Base-by-base conservation (phyloP, 2,888 invertebrate species). In the Syrphus vitripennis region DNA sequence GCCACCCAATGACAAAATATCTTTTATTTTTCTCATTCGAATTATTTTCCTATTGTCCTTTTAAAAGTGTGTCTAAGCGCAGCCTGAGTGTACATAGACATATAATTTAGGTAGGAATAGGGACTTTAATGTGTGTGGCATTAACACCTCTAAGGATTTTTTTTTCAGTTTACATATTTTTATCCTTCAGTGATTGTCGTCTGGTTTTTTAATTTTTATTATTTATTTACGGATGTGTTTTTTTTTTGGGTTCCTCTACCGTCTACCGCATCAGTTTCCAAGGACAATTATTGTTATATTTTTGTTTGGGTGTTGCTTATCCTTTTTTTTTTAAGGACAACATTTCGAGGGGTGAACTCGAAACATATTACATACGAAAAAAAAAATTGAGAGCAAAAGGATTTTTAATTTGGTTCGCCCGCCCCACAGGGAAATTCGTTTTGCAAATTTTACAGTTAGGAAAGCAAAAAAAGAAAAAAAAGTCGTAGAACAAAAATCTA, bases 1-100 rank as follows among this genome's bases (percentile, higher is more conserved):
- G 88, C 80, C 88, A 88, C 87, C 89, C 87, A 88, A 88, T 87
- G 88, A 88, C 87, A 76, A 88, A 80, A 75, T 69, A 83, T 77
- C 74, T 61, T 59, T 78, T 53, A n/a, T n/a, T n/a, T n/a, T n/a
- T n/a, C n/a, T n/a, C n/a, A n/a, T 82, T 81, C 16, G 34, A 45
- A 55, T 61, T 69, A 42, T 42, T 65, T 70, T 63, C n/a, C 70
- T 53, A 65, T 72, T 48, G 63, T 63, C 6, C 34, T 10, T 26
- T 72, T 63, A 19, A 37, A 70, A 45, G 69, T 70, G 75, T 65
- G 76, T 42, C 65, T 16, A 19, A 19, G 29, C 50, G 29, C 45
- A 19, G 24, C 34, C 40, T 53, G n/a, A 29, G 69, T 42, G 26
- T 29, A 26, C 10, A 19, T 19, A 26, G 2, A 10, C 12, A 16